These are phyloP conservation scores for Atta colombica DNA, from an alignment of 1,140 invertebrate species.

Conservation along the genomic window DNA sequence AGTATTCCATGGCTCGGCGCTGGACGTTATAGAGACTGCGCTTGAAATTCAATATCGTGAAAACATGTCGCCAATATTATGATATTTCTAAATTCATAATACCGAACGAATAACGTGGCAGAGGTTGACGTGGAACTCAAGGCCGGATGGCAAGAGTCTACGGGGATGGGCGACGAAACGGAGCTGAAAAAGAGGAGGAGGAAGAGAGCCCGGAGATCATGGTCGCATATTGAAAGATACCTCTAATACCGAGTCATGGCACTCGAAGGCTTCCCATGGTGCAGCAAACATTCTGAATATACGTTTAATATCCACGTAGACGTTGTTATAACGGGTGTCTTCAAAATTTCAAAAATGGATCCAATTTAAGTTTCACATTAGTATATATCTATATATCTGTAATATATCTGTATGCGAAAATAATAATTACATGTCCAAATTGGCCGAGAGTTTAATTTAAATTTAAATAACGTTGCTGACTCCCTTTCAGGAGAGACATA, in stretches of 20 bases:
- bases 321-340: slow-evolving; percentile 67
- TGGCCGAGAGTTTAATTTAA: slow-evolving; percentile 10
- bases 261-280: slow-evolving; percentile 42
- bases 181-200: neutral
- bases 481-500: neutral
- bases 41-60: slow-evolving; percentile 78
- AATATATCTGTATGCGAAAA: neutral
- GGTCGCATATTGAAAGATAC: slow-evolving; percentile 76
- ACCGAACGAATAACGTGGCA: slow-evolving; percentile 65
- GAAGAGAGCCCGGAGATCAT: slow-evolving; percentile 49
- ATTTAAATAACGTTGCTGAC: neutral
- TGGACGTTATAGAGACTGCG: slow-evolving; percentile 39
- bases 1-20: slow-evolving; percentile 15
- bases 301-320: slow-evolving; percentile 76
- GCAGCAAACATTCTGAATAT: slow-evolving; percentile 72
- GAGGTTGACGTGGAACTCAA: slow-evolving; percentile 51
- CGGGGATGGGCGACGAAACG: neutral
- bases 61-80: slow-evolving; percentile 78
- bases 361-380: slow-evolving; percentile 16
- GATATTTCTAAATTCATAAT: slow-evolving; percentile 79
- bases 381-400: neutral
- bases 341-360: neutral
- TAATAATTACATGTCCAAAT: slow-evolving; percentile 5
- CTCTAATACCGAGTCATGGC: slow-evolving; percentile 73
- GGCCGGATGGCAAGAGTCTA: neutral